These are phyloP conservation scores for Drosophila ambigua DNA, from an alignment of 1,140 invertebrate species.

Conservation along the genomic window DNA sequence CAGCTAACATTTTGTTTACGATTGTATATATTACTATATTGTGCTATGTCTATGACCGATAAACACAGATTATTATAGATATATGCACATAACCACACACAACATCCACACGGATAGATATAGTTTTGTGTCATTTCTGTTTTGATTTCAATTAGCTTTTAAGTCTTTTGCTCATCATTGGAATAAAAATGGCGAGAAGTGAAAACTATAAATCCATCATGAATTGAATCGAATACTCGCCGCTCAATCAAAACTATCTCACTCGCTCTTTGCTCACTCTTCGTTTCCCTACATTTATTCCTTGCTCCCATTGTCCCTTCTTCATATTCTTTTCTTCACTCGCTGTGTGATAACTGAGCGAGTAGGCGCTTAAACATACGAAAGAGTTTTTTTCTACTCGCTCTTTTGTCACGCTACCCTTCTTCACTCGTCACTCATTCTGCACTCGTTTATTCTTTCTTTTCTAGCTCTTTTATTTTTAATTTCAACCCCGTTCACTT, in stretches of 20 bases:
- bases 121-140: neutral
- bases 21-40: constrained; percentile 4
- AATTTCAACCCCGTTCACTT: neutral
- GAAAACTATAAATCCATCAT: neutral
- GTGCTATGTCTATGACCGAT: constrained; percentile 2
- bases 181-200: constrained; percentile 19
- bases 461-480: no score
- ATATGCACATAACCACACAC: neutral
- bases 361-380: no score
- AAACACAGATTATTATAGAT: neutral
- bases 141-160: constrained; percentile 10
- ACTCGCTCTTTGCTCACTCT: no score
- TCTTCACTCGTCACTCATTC: no score
- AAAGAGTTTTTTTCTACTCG: no score
- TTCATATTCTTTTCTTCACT: no score
- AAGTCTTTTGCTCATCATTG: constrained; percentile 4
- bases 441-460: no score
- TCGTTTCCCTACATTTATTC: no score
- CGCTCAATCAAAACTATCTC: neutral
- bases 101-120: neutral
- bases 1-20: constrained; percentile 13
- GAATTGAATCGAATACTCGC: neutral
- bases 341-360: no score
- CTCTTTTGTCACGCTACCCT: no score
- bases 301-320: no score